A percentile compares a stretch with the other conserved stretches of the same genome.
phyloP scores from a whole-genome alignment of 1,140 invertebrate genomes.

The Planococcus citri region DNA sequence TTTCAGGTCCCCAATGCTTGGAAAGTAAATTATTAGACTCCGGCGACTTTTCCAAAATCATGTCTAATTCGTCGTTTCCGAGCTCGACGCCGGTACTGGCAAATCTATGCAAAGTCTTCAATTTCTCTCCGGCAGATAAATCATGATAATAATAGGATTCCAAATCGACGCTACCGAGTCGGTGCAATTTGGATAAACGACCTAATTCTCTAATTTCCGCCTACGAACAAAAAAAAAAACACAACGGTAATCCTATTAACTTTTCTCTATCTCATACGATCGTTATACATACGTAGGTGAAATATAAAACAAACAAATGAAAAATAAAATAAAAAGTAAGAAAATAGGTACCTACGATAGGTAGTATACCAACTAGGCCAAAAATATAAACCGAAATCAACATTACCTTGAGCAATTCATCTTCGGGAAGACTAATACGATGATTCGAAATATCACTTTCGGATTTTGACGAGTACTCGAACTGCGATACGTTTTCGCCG shows the following conservation, averaged over 20 bases:
- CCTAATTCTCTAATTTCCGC: slow-evolving; percentile 10
- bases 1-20: slow-evolving; percentile 78
- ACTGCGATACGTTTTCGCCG: slow-evolving; percentile 10
- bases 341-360: too few relatives aligned
- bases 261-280: too few relatives aligned
- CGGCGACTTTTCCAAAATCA: neutral
- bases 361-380: neutral
- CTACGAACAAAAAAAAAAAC: neutral
- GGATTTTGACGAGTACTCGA: slow-evolving; percentile 13
- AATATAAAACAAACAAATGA: too few relatives aligned
- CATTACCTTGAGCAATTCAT: neutral
- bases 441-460: slow-evolving; percentile 19
- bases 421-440: slow-evolving; percentile 11
- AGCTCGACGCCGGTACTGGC: slow-evolving; percentile 25
- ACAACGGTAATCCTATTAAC: too few relatives aligned
- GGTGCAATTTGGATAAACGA: neutral
- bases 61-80: slow-evolving; percentile 23
- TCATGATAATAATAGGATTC: slow-evolving; percentile 15
- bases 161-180: neutral
- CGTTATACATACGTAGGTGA: too few relatives aligned
- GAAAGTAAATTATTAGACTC: slow-evolving; percentile 39
- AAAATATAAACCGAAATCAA: neutral
- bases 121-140: neutral
- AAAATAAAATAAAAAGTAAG: too few relatives aligned
- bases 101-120: slow-evolving; percentile 23